Base-by-base conservation (phyloP, 2,113 vertebrate genomes). In the Cricetomys ansorgei region DNA sequence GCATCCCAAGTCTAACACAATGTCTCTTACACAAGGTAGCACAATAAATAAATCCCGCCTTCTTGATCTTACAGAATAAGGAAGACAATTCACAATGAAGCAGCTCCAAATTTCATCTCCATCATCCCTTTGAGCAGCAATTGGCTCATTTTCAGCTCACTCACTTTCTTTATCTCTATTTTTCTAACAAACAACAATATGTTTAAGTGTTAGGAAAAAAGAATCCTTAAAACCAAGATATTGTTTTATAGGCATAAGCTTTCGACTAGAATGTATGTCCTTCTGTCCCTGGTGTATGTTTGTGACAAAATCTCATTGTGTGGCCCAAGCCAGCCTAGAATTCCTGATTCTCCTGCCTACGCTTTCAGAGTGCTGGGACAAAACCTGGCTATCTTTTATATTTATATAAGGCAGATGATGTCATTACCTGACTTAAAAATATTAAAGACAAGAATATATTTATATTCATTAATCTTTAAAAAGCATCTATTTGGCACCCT, bases 221-320 rank as follows among this genome's bases (percentile, higher is more conserved):
- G 7, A 91, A 83, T 76, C 59, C 88, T 5, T 72, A 37, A 96
- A 88, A 93, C 62, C 57, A 90, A 81, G n/a, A 29, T 57, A 80
- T 48, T 69, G 12, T 75, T 77, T 80, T 37, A 45, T 6, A 93
- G 8, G 7, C 55, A 94, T 70, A 83, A 91, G 43, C 64, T 87
- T 45, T 87, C 21, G 4, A 53, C 25, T 27, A 34, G 17, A 76
- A 0, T 4, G 3, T 86, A 1, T 40, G 53, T 40, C 59, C 12
- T 64, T 88, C 81, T 72, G 17, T 93, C 29, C 43, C 29, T 85
- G 59, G 8, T 34, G 43, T 23, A 62, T 83, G 57, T 85, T 37
- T 87, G 21, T 69, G 50, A 72, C 65, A 88, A 65, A 40, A 11
- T 55, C 48, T 55, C 13, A 70, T 34, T 70, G 27, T 29, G 3